These are phyloP conservation scores for Drosophila mauritiana DNA, from an alignment of 1,140 invertebrate genomes.

Conservation along the genomic window DNA sequence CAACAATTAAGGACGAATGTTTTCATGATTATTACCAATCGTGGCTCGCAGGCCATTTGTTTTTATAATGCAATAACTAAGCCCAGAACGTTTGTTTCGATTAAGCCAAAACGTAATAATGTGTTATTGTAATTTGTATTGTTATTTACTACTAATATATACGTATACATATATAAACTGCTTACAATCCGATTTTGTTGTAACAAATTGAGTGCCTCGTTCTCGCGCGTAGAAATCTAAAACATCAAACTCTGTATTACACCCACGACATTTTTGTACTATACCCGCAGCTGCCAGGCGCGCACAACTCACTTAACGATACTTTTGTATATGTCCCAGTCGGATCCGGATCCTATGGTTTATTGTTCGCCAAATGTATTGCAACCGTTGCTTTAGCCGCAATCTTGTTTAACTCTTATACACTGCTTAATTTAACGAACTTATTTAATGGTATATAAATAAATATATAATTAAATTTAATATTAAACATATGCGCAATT, in stretches of 20 bases:
- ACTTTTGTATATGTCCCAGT: constrained; percentile 44
- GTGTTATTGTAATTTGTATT: constrained; percentile 84
- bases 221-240: constrained; percentile 67
- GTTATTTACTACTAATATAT: constrained; percentile 80
- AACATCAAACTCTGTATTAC: constrained; percentile 28
- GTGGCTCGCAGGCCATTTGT: constrained; percentile 60
- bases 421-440: constrained; percentile 71
- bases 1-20: constrained; percentile 69
- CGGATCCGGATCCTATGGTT: constrained; percentile 31
- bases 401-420: constrained; percentile 64
- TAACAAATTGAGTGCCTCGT: constrained; percentile 80
- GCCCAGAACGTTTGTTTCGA: constrained; percentile 69
- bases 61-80: constrained; percentile 67
- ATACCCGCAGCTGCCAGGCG: constrained; percentile 41
- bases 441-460: constrained; percentile 65
- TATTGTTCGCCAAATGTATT: constrained; percentile 53
- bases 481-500: constrained; percentile 74
- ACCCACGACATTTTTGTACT: constrained; percentile 20
- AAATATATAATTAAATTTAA: constrained; percentile 64
- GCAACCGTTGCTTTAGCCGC: constrained; percentile 42
- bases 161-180: constrained; percentile 53
- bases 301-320: constrained; percentile 62
- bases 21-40: constrained; percentile 62
- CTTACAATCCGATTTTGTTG: constrained; percentile 65
- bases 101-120: constrained; percentile 78